Evolutionary conservation across 2,888 invertebrate genomes (phyloP), one percentile per base, ranked within the genome.

Genomic region (Chalcis sispes): DNA sequence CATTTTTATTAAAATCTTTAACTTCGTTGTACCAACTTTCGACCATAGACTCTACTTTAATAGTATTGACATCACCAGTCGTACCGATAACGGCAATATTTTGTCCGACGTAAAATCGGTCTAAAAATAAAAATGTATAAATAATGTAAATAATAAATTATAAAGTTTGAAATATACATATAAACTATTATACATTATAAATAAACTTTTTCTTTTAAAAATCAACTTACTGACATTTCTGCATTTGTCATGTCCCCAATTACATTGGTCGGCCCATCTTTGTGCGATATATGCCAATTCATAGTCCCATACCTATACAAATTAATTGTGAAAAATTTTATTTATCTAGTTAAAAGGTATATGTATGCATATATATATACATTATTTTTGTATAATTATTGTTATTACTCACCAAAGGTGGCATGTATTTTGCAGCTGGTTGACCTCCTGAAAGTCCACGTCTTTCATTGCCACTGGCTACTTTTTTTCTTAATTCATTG

Each of bases 41-140:
- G 1, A 81, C 42, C 81, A 81, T 76, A 0, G 56, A 27, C 1
- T 4, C 8, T 7, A 78, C 25, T 2, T n/a, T 27, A 0, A 18
- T 0, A 5, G 0, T 13, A 1, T 7, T 50, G 1, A 56, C 27
- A 0, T 50, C 15, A 13, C 66, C 79, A 1, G 59, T 75, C 0
- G 52, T 77, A 46, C 46, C 15, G 2, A 46, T 46, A 4, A 5
- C 18, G 8, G 85, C 89, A n/a, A 89, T 81, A 77, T 89, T 90
- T 80, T 90, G 90, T 0, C 89, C 90, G 2, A 89, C 89, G 1
- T 81, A 79, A 79, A 84, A 89, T 67, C 83, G 81, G 1, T 79
- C 85, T 82, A 29, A 56, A 23, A 56, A 29, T 52, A 46, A 46
- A 5, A 46, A 15, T 46, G n/a, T n/a, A n/a, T n/a, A n/a, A n/a